Evolutionary conservation across 2,113 vertebrate genomes (phyloP).

Genomic region (Sus scrofa): DNA sequence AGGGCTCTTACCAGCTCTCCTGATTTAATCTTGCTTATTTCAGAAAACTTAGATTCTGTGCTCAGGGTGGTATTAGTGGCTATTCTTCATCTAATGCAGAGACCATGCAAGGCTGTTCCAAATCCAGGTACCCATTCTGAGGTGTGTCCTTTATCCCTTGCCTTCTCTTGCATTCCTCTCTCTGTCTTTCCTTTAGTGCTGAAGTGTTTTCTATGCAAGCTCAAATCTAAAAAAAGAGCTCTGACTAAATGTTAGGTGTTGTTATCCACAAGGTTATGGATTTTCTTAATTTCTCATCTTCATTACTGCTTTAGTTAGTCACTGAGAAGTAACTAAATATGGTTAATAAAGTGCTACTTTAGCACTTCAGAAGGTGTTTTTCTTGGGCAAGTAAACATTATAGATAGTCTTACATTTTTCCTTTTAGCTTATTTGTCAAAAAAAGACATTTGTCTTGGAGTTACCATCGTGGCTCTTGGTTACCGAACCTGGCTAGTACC

Average conservation of each 20-base stretch:
- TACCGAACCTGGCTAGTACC: too few species aligned
- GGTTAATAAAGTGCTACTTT: not conserved
- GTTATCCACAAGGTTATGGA: not conserved
- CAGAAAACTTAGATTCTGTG: not conserved
- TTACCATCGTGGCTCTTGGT: too few species aligned
- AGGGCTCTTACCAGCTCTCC: not conserved
- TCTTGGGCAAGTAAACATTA: not conserved
- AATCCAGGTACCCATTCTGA: rapidly evolving
- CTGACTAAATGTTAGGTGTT: not conserved
- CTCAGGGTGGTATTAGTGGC: not conserved
- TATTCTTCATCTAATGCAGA: not conserved
- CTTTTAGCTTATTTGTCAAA: slow-evolving; percentile 48
- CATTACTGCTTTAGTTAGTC: not conserved
- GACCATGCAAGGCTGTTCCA: not conserved
- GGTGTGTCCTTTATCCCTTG: not conserved
- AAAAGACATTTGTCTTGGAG: not conserved
- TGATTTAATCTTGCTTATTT: not conserved
- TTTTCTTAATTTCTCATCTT: not conserved
- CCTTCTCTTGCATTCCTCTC: not conserved
- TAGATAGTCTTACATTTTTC: not conserved
- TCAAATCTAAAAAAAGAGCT: not conserved
- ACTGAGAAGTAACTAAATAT: not conserved
- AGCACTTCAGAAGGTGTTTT: not conserved
- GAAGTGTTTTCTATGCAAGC: not conserved
- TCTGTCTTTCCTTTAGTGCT: not conserved